Base-by-base conservation (phyloP, 2,113 vertebrate genomes). In the Oenanthe melanoleuca region DNA sequence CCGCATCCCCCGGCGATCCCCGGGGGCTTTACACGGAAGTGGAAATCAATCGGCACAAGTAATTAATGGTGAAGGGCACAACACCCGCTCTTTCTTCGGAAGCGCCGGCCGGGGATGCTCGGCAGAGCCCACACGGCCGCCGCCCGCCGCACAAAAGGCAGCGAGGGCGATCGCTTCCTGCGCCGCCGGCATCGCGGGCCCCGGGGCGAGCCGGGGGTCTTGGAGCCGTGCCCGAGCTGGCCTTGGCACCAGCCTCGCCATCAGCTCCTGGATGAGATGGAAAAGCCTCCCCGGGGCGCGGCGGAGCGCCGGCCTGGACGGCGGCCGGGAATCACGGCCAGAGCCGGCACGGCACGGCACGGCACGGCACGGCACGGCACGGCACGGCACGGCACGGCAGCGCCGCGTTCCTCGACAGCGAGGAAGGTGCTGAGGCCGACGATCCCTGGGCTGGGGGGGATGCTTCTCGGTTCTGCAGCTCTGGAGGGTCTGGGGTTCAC, bases 401-500 rank as follows among this genome's bases (percentile, higher is more conserved):
- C 17, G 9, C 33, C 31, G 6, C 10, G 21, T 81, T 92, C 88
- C 89, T 81, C 56, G 70, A 71, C 52, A 75, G 93, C 20, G 1
- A 18, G 38, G 49, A n/a, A 37, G 77, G 42, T 0, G 55, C 25
- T 1, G 79, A 52, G 75, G 87, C 8, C 3, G 56, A 34, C 69
- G 75, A 44, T 26, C 12, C 5, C 4, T 1, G 19, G 29, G 33
- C 0, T 5, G 6, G 6, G 40, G 64, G 64, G 0, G 8, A 3
- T 34, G 42, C 6, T 12, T 24, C 19, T 16, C 12, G 11, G 17
- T 10, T 42, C 38, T 14, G 2, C 18, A 63, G 38, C 2, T 12
- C 8, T 61, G 25, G 59, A 45, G 42, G n/a, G 57, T 50, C 24
- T 24, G 49, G 49, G 49, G 49, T 49, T 49, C 47, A 49, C 47